phyloP scores from a whole-genome alignment of 2,113 vertebrate genomes.

The Stegostoma tigrinum region DNA sequence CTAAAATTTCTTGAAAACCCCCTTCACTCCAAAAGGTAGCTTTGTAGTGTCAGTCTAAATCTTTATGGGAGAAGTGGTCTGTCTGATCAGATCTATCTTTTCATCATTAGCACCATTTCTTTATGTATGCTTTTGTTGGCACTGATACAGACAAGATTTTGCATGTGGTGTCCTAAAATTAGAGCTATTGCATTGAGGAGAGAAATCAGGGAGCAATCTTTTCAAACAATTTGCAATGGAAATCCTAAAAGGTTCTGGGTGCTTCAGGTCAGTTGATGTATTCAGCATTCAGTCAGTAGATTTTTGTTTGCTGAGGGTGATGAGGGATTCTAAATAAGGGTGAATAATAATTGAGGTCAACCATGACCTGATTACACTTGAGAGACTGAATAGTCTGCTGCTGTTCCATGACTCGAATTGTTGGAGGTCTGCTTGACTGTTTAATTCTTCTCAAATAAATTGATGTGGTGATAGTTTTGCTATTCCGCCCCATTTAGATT shows the following conservation, averaged over 20 bases:
- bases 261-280: background rate
- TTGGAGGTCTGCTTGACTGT: background rate
- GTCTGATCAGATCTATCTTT: background rate
- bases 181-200: background rate
- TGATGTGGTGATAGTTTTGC: background rate
- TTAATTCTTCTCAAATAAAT: background rate
- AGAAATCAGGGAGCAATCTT: background rate
- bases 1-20: background rate
- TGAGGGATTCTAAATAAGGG: background rate
- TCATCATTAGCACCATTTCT: background rate
- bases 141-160: background rate
- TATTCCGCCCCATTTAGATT: too few species aligned
- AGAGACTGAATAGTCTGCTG: background rate
- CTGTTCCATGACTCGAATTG: background rate
- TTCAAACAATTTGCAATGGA: background rate
- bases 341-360: background rate
- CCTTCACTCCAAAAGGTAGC: background rate
- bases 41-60: background rate
- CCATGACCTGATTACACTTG: background rate
- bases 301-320: background rate
- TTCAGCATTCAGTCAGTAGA: background rate
- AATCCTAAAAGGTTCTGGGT: background rate
- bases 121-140: background rate
- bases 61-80: background rate
- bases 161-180: background rate